phyloP scores from a whole-genome alignment of 1,140 invertebrate species.

The Hypothenemus hampei region DNA sequence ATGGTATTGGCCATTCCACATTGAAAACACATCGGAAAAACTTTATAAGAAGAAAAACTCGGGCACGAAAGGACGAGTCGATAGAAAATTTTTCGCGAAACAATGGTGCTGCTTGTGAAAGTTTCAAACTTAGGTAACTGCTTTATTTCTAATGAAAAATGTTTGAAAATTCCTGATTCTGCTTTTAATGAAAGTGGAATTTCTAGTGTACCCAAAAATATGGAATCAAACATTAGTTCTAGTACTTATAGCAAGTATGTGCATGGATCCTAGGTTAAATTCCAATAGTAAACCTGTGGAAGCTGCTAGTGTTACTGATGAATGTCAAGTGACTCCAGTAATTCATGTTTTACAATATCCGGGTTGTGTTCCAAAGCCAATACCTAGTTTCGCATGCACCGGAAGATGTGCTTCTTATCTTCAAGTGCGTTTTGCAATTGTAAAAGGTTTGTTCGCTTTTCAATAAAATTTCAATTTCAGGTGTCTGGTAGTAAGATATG shows the following conservation, averaged over 20 bases:
- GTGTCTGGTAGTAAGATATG: constrained; percentile 94
- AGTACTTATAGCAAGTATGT: constrained; percentile 38
- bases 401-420: constrained; percentile 88
- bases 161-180: background rate
- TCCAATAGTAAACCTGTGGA: constrained; percentile 30
- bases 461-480: constrained; percentile 49
- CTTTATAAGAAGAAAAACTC: constrained; percentile 31
- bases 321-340: constrained; percentile 86
- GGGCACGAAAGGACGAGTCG: constrained; percentile 12
- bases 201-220: constrained; percentile 27
- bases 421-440: constrained; percentile 58
- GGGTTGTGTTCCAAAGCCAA: constrained; percentile 87
- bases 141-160: background rate
- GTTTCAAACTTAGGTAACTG: constrained; percentile 3
- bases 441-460: background rate
- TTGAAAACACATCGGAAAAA: constrained; percentile 24
- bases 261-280: constrained; percentile 36
- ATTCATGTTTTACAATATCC: constrained; percentile 88
- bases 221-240: constrained; percentile 32
- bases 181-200: constrained; percentile 3
- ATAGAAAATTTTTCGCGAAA: constrained; percentile 8
- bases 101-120: constrained; percentile 14
- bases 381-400: constrained; percentile 88
- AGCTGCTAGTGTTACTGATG: constrained; percentile 58
- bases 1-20: constrained; percentile 15